phyloP scores from a whole-genome alignment of 1,140 invertebrate genomes.

The Panulirus ornatus region DNA sequence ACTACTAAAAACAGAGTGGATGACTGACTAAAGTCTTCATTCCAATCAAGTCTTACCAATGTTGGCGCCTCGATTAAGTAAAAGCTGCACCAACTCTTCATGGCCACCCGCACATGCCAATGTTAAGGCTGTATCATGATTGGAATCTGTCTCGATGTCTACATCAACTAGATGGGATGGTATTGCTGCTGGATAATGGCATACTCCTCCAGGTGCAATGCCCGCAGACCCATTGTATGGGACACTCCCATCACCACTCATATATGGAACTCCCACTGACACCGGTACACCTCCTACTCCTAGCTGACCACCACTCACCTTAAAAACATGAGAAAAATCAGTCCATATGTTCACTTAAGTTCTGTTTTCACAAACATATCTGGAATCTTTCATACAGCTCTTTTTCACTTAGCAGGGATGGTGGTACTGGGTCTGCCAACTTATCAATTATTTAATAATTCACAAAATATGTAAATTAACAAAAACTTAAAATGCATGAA shows the following conservation, averaged over 20 bases:
- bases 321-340: neutral
- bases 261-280: conserved; percentile 63
- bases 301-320: conserved; percentile 68
- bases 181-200: conserved; percentile 63
- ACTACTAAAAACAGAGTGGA: too few species aligned
- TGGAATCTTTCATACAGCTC: too few species aligned
- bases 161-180: conserved; percentile 78
- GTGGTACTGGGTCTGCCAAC: too few species aligned
- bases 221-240: conserved; percentile 62
- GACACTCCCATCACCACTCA: conserved; percentile 59
- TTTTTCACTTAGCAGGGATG: too few species aligned
- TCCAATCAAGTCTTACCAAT: conserved; percentile 82
- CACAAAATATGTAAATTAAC: too few species aligned
- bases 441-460: too few species aligned
- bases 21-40: too few species aligned
- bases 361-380: too few species aligned
- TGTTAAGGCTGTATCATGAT: conserved; percentile 98
- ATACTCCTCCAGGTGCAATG: conserved; percentile 59
- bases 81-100: conserved; percentile 94
- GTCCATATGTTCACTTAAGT: neutral
- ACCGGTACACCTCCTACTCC: conserved; percentile 64
- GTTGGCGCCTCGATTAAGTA: conserved; percentile 93
- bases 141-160: conserved; percentile 97
- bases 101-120: conserved; percentile 98
- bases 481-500: neutral